Evolutionary conservation across 35 echinoderm and acorn worm genomes (phyloP).

Genomic region (Ophioderma brevispina): DNA sequence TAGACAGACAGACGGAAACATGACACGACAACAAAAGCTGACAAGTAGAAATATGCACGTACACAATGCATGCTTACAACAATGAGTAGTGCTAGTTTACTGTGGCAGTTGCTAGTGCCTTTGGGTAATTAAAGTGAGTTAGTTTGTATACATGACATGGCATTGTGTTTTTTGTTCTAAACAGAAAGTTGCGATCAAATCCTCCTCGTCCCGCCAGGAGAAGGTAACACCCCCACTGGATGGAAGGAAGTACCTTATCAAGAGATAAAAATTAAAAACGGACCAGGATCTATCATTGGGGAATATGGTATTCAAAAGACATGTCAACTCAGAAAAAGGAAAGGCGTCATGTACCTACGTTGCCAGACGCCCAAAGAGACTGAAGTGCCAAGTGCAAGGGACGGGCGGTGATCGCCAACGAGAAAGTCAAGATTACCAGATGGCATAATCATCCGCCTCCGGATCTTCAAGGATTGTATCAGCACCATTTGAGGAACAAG

Average conservation of each 20-base stretch:
- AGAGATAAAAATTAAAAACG: not conserved
- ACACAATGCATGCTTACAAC: too few species aligned
- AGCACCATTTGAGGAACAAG: too few species aligned
- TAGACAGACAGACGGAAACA: too few species aligned
- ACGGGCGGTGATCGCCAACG: not conserved
- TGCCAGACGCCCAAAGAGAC: not conserved
- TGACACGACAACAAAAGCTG: too few species aligned
- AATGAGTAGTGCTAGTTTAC: too few species aligned
- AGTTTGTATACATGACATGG: too few species aligned
- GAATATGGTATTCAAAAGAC: not conserved
- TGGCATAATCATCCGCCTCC: not conserved
- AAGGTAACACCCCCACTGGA: not conserved
- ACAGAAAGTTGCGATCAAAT: not conserved
- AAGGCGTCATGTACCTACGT: not conserved
- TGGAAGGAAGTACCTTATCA: not conserved
- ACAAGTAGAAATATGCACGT: too few species aligned
- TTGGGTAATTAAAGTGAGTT: too few species aligned
- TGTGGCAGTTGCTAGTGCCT: too few species aligned
- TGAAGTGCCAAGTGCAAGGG: not conserved
- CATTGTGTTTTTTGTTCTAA: conserved; percentile 7
- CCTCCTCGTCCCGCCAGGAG: not conserved
- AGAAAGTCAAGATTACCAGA: not conserved
- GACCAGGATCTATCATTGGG: not conserved
- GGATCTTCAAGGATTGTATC: not conserved
- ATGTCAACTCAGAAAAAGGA: not conserved